Evolutionary conservation across 2,888 invertebrate genomes (phyloP), one percentile per base, ranked within the genome.

Genomic region (Callyntrura sp.): DNA sequence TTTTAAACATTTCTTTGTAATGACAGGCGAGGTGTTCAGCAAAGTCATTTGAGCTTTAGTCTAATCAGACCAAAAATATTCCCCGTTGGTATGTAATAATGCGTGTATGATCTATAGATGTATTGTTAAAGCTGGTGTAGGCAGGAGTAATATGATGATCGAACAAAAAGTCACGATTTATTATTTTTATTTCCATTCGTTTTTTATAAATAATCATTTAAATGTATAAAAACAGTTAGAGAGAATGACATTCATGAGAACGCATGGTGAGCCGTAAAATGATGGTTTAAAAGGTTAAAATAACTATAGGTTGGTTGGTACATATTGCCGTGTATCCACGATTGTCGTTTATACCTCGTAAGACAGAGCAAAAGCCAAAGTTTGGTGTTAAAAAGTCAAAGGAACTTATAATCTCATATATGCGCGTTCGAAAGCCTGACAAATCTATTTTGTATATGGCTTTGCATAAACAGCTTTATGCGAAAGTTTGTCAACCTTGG

Each of bases 221-320:
- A 62, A 57, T 12, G 0, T 48, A 23, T 73, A 28, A 76, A 48
- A 28, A 35, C 43, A n/a, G n/a, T 28, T 70, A 43, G 28, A 25
- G 23, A 65, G 51, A 73, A 81, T 68, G 65, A 81, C 68, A 81
- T 68, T 79, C 86, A 86, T 86, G 86, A 68, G 79, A 51, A 35
- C 35, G 48, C 86, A 65, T 35, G 78, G 45, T n/a, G 86, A 25
- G 68, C 43, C 8, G 14, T 68, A 20, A 28, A 70, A 57, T 57
- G n/a, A 6, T 57, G 9, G 20, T 60, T 35, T 35, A 35, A 35
- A 35, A 35, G 2, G 35, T 35, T 35, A 35, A 35, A 35, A 35
- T 35, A 35, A 35, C 2, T 35, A 35, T 35, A 35, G 35, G 35
- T 35, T 35, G 35, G 35, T 2, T 35, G 2, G 35, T 35, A 35